Base-by-base conservation (phyloP, 2,113 vertebrate species). In the Dendrocopos noguchii region DNA sequence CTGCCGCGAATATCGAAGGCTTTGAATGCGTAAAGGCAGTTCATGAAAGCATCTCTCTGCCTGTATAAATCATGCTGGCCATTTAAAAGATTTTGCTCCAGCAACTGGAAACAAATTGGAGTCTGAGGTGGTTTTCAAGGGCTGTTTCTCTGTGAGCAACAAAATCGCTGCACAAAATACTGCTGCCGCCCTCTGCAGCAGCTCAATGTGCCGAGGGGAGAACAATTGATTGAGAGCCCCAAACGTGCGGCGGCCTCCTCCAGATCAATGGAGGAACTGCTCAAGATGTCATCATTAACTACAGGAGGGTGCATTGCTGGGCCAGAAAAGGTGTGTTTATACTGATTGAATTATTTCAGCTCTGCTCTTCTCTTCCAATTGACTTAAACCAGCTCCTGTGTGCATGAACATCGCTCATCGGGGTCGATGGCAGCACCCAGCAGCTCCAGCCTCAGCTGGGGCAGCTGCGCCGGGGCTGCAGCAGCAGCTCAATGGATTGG, bases 61-160 rank as follows among this genome's bases (percentile, higher is more conserved):
- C 70, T 95, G 88, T 81, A 86, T 93, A 90, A 88, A 82, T 92
- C 74, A 87, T 46, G 92, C 76, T 84, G 84, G 65, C 80, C 31
- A 0, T 92, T 92, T 0, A 1, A 93, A 91, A 95, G 73, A 89
- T 87, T 87, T 91, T 82, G 55, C 47, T 96, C 61, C 92, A 94
- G 95, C 91, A 78, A 87, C 81, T 92, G 89, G 75, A 87, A 90
- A 75, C 68, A 82, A 85, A 94, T 91, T 79, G 64, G 66, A 89
- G 72, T 52, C 87, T 80, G 91, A 93, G 78, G 55, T 84, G 64
- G 93, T 91, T 93, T 89, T 88, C 64, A 80, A 93, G 87, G 59
- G 66, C 39, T 39, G 39, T 39, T 39, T 39, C 39, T 11, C 88
- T 77, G 42, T 31, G 72, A 84, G 56, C 71, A 91, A 42, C 83